phyloP scores from a whole-genome alignment of 2,113 vertebrate species.

The Nothocercus nigrocapillus region DNA sequence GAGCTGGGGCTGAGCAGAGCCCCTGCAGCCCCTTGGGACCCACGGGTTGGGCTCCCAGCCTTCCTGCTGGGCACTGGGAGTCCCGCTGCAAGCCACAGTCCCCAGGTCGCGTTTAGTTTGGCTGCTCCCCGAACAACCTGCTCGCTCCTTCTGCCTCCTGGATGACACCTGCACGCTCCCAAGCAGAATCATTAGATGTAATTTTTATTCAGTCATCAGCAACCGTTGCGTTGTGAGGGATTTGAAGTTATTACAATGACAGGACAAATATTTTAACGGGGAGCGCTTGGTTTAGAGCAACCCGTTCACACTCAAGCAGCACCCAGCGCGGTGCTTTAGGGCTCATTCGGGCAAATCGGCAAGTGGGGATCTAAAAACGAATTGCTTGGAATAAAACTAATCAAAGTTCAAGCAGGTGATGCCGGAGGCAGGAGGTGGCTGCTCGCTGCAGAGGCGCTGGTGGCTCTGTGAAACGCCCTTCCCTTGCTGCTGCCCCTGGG shows the following conservation, averaged over 20 bases:
- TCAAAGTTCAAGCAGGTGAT: constrained; percentile 29
- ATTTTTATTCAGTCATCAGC: constrained; percentile 59
- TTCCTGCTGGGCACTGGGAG: not conserved
- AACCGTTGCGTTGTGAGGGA: constrained; percentile 25
- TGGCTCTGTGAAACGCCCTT: not conserved
- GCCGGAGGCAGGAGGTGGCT: not conserved
- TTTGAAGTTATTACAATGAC: constrained; percentile 64
- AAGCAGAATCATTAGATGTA: constrained; percentile 40
- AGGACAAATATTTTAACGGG: constrained; percentile 46
- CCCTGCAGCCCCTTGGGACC: not conserved
- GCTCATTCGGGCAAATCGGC: not conserved
- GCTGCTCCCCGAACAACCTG: not conserved
- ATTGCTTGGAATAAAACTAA: constrained; percentile 6
- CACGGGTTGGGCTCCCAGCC: not conserved
- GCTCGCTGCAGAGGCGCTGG: not conserved
- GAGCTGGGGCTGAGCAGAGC: not conserved
- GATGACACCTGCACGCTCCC: constrained; percentile 50
- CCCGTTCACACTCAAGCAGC: constrained; percentile 32
- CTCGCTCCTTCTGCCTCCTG: not conserved
- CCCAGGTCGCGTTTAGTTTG: constrained; percentile 11
- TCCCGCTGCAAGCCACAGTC: not conserved
- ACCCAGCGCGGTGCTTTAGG: not conserved
- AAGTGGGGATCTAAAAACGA: not conserved
- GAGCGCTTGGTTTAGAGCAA: constrained; percentile 26
- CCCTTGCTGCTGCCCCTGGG: not conserved